phyloP scores from a whole-genome alignment of 2,113 vertebrate species.

The Oophaga pumilio region DNA sequence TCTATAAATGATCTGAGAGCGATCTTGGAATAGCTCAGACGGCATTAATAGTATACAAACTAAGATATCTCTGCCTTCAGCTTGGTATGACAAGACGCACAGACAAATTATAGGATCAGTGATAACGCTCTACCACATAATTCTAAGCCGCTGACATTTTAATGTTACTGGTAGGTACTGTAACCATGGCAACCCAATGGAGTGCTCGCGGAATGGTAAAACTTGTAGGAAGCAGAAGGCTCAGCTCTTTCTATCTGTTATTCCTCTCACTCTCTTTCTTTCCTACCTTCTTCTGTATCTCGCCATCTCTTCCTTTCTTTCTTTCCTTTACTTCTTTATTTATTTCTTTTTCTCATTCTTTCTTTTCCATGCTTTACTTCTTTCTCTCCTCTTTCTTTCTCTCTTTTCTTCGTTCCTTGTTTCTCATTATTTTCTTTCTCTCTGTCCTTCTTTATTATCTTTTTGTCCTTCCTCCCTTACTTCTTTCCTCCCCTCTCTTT shows the following conservation, averaged over 20 bases:
- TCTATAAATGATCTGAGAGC: not conserved
- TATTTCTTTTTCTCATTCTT: too few relatives aligned
- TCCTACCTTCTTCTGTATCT: too few relatives aligned
- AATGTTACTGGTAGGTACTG: constrained; percentile 29
- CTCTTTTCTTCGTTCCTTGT: too few relatives aligned
- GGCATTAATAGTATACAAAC: constrained; percentile 18
- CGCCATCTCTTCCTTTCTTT: too few relatives aligned
- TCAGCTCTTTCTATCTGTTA: not conserved
- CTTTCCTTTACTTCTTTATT: too few relatives aligned
- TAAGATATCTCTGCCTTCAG: constrained; percentile 5
- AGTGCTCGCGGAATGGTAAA: not conserved
- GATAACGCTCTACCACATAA: not conserved
- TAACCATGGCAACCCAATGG: not conserved
- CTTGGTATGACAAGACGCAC: constrained; percentile 1
- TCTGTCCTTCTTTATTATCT: too few relatives aligned
- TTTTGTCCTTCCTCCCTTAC: too few relatives aligned
- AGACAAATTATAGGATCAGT: constrained; percentile 19
- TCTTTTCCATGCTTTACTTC: too few relatives aligned
- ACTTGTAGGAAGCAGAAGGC: not conserved
- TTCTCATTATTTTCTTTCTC: too few relatives aligned
- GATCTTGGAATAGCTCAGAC: not conserved
- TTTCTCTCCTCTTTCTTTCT: too few relatives aligned
- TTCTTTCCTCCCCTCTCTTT: too few relatives aligned
- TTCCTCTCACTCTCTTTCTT: too few relatives aligned
- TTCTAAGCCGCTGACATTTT: constrained; percentile 19